Base-by-base conservation (phyloP, 2,797 vertebrate genomes). In the Catamblyrhynchus diadema region DNA sequence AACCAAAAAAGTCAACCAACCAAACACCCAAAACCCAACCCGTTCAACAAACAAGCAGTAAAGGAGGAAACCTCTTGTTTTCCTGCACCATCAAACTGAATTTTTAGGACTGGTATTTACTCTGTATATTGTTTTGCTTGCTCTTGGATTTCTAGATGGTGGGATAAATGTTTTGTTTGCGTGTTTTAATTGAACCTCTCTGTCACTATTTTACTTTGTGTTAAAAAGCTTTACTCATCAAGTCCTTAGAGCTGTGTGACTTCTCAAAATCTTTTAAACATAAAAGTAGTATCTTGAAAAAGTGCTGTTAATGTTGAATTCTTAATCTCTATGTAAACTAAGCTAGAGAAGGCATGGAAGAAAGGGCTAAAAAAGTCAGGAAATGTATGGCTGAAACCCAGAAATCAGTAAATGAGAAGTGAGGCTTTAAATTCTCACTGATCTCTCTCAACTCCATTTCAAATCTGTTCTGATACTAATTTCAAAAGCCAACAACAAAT, bases 251-350 rank as follows among this genome's bases (percentile, higher is more conserved):
- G 45, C 90, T 80, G 19, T 74, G 45, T 64, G 57, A 62, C 65
- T 66, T 96, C 56, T 94, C 77, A 93, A 44, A 96, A 66, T 96
- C 70, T 74, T 95, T 88, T 90, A 64, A 96, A 95, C 66, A 93
- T 89, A 65, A 42, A 94, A 67, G 37, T 37, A 35, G 10, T 35
- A 35, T 35, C 35, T 35, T 35, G 35, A 35, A 65, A 42, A 94
- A 67, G 14, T 42, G 57, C 56, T 81, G 19, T 61, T 85, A 80
- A 28, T 48, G 44, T 47, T 50, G 81, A 91, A 93, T 94, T 95
- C 41, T 70, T 94, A 89, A 95, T 96, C 8, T 6, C 81, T 89
- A 77, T 94, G 79, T 95, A 97, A 97, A 96, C 71, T 30, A 90
- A 81, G 54, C 73, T 90, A 82, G 88, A 73, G 66, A 92, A 81